Base-by-base conservation (phyloP, 2,797 vertebrate genomes). In the Catharus ustulatus region DNA sequence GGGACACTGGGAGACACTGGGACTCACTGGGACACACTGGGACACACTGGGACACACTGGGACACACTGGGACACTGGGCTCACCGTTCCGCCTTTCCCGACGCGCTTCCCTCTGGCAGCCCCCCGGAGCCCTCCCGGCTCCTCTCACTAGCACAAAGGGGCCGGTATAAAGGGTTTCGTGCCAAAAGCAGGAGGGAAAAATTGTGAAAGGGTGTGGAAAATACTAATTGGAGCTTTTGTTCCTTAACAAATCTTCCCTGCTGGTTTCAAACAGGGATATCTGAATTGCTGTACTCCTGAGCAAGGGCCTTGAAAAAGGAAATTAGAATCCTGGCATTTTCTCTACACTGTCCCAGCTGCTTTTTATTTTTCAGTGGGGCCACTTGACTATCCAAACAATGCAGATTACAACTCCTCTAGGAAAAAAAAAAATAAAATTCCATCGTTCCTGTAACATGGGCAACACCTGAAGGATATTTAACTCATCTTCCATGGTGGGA, bases 201-300 rank as follows among this genome's bases (percentile, higher is more conserved):
- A 98, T 98, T 97, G 97, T 98, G 98, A 98, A 98, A 98, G 98
- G 97, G 97, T 97, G 97, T 98, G 97, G 98, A 97, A 98, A 98
- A 98, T 97, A 98, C 97, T 98, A 98, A 98, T 98, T 98, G 98
- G 98, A 88, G 96, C 97, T 96, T 98, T 98, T 98, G 98, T 98
- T 97, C 96, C 92, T 97, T 97, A 95, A 98, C 97, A 98, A 97
- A 97, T 97, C 97, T 97, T 95, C 93, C 98, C 97, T 77, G 97
- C 98, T 98, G 97, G 96, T 98, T 98, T 98, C 97, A 97, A 97
- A 98, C 97, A 73, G 96, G 86, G 92, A 24, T 95, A 87, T 97
- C 91, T 98, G 97, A 98, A 98, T 97, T 95, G 97, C 98, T 95
- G 63, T 97, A 96, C 97, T 97, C 97, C 95, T 95, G 97, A 98